Evolutionary conservation across 2,113 vertebrate genomes (phyloP), one percentile per base, ranked within the genome.

Genomic region (Apistogramma diplotaenia): DNA sequence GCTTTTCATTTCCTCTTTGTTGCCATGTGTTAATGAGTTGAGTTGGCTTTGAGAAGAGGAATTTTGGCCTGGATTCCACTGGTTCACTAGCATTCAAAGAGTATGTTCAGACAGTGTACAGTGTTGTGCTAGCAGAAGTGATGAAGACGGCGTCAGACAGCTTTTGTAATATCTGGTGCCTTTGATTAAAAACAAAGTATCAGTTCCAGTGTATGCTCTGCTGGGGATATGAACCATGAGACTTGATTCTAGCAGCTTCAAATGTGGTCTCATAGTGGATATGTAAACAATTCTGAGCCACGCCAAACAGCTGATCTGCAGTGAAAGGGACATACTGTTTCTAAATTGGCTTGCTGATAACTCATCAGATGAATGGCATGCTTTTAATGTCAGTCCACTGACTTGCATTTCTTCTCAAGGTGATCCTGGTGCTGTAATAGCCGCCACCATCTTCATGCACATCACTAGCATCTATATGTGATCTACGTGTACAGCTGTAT

Each of bases 321-420:
- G 10, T 40, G 31, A 59, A 56, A 61, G 46, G 59, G 54, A 84
- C 79, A 2, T 56, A 15, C 10, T 49, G 29, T 60, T 59, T 55
- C 8, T n/a, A 55, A 85, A 87, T 79, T 40, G 71, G 6, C 19
- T 82, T 5, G 21, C 74, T 87, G 83, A 82, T 85, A 78, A 78
- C 76, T 84, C 67, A 82, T 86, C 76, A 78, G 8, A 73, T 57
- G 59, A 8, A 89, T 83, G 76, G 83, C 79, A 85, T 76, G 60
- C 74, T 76, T 74, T 77, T 61, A 65, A 59, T 78, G 40, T 21
- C 27, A 58, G 33, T 11, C 16, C 43, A 12, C 31, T 59, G 76
- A 40, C 21, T 77, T 40, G 21, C 31, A 54, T 78, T 73, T 75
- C n/a, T 61, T 13, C 21, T 59, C 18, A 19, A 35, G 58, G 54